Conservation (phyloP, 2,888 invertebrate genomes). For the Pachydiplax longipennis region DNA sequence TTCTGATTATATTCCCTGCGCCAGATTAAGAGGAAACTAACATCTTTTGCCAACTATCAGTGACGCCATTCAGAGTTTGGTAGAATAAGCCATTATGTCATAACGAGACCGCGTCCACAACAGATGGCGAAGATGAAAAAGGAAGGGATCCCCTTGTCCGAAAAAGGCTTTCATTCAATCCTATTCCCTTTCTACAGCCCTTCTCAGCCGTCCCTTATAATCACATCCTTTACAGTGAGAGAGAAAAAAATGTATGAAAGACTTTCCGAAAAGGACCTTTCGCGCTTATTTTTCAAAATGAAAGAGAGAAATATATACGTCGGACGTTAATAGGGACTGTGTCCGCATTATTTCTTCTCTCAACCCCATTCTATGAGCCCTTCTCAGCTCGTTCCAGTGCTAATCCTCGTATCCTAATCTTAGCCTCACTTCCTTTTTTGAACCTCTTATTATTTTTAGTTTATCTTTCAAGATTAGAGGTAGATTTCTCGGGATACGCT, state of each 20-base stretch:
- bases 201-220: background rate
- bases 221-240: background rate
- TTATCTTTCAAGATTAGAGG: too few relatives aligned
- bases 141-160: slow-evolving; percentile 17
- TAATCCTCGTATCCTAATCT: too few relatives aligned
- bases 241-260: background rate
- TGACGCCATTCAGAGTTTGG: slow-evolving; percentile 1
- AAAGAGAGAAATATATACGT: background rate
- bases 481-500: too few relatives aligned
- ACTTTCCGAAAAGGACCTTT: slow-evolving; percentile 6
- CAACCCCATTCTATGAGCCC: too few relatives aligned
- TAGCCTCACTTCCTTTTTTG: too few relatives aligned
- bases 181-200: background rate
- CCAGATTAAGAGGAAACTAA: slow-evolving; percentile 34
- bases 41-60: slow-evolving; percentile 21
- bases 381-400: too few relatives aligned
- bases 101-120: slow-evolving; percentile 33
- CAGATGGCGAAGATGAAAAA: slow-evolving; percentile 35
- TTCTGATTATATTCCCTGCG: slow-evolving; percentile 4
- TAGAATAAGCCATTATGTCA: slow-evolving; percentile 28
- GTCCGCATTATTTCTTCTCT: too few relatives aligned
- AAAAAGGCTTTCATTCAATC: background rate
- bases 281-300: background rate
- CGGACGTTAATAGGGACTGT: background rate
- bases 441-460: too few relatives aligned